Percentiles rank a stretch among this genome's conserved stretches.
phyloP scores from a whole-genome alignment of 1,140 invertebrate species.

The Saccostrea echinata region DNA sequence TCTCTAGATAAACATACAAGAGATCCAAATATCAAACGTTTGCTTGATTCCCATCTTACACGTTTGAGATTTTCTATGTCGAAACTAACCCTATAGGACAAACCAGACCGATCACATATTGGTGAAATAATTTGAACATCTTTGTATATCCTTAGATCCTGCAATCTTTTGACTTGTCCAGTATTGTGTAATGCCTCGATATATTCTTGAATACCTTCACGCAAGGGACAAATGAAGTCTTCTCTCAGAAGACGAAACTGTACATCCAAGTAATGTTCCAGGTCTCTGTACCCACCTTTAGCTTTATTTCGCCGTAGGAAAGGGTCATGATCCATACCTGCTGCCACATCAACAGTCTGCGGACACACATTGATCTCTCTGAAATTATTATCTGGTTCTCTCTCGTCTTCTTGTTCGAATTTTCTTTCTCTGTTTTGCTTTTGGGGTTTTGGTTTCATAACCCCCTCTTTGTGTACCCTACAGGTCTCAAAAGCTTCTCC shows the following conservation, averaged over 20 bases:
- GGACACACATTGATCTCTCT: slow-evolving; percentile 73
- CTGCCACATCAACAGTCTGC: slow-evolving; percentile 68
- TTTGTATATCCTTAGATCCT: slow-evolving; percentile 69
- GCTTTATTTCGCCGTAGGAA: slow-evolving; percentile 84
- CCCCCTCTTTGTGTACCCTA: not conserved
- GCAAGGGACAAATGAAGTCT: slow-evolving; percentile 82
- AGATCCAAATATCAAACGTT: slow-evolving; percentile 87
- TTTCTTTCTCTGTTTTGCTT: slow-evolving; percentile 12
- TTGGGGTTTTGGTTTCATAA: slow-evolving; percentile 2
- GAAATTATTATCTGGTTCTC: slow-evolving; percentile 75
- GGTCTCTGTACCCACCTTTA: slow-evolving; percentile 83
- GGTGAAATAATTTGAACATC: slow-evolving; percentile 67
- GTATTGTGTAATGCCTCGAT: slow-evolving; percentile 43
- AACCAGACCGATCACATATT: slow-evolving; percentile 58
- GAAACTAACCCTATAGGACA: slow-evolving; percentile 71
- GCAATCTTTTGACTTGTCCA: slow-evolving; percentile 40
- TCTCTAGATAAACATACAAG: slow-evolving; percentile 86
- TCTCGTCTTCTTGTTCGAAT: slow-evolving; percentile 15
- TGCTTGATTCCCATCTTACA: slow-evolving; percentile 79
- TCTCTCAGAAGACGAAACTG: slow-evolving; percentile 89
- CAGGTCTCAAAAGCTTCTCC: slow-evolving; percentile 24
- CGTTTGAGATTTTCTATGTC: slow-evolving; percentile 64
- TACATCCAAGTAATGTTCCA: slow-evolving; percentile 88
- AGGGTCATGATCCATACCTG: slow-evolving; percentile 60
- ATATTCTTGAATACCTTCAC: slow-evolving; percentile 76